Evolutionary conservation across 1,140 invertebrate genomes (phyloP).

Genomic region (Drosophila bocki): DNA sequence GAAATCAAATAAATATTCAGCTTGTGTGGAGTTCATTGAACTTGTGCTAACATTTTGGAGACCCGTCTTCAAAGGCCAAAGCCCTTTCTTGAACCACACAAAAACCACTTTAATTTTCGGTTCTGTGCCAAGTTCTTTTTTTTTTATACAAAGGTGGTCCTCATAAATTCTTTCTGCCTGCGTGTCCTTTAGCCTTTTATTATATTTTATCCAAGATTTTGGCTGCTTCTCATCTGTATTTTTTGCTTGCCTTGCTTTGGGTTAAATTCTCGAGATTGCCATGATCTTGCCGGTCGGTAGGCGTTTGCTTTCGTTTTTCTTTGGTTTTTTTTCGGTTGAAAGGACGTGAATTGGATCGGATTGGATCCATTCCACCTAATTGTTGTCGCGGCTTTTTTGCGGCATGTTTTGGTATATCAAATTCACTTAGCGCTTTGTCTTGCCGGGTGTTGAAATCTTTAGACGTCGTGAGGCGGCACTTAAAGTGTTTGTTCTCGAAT

Average conservation of each 20-base stretch:
- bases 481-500: constrained; percentile 53
- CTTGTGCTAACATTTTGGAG: constrained; percentile 61
- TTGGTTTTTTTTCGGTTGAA: constrained; percentile 62
- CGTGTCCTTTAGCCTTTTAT: constrained; percentile 82
- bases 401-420: constrained; percentile 68
- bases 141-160: constrained; percentile 71
- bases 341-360: constrained; percentile 38
- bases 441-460: constrained; percentile 57
- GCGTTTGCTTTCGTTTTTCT: constrained; percentile 44
- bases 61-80: constrained; percentile 42
- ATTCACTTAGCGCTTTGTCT: constrained; percentile 48
- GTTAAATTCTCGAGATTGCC: constrained; percentile 49
- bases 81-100: constrained; percentile 25
- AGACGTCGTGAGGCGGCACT: constrained; percentile 68
- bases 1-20: constrained; percentile 76
- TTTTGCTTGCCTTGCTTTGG: constrained; percentile 9
- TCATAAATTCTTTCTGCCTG: constrained; percentile 72
- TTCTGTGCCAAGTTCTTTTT: constrained; percentile 16
- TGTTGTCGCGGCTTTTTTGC: constrained; percentile 59
- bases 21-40: constrained; percentile 63
- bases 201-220: constrained; percentile 59
- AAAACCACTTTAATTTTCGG: constrained; percentile 70
- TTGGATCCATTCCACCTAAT: constrained; percentile 55
- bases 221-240: constrained; percentile 20
- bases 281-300: constrained; percentile 41